Conservation (phyloP, 2,113 vertebrate species). For the Benitochromis conjunctus region DNA sequence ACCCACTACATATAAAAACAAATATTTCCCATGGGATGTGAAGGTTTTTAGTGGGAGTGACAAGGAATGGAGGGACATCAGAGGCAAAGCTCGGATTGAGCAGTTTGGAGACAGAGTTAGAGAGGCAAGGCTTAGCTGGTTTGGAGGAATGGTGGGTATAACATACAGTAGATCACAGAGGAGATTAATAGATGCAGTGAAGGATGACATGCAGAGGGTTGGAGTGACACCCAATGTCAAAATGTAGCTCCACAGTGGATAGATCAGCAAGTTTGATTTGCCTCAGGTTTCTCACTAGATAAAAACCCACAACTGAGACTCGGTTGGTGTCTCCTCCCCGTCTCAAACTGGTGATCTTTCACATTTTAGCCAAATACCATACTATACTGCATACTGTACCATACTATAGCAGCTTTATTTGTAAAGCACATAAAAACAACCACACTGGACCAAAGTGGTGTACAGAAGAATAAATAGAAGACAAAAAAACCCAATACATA, state of each 20-base stretch:
- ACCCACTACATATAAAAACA: background rate
- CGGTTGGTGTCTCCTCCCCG: background rate
- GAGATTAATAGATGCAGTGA: background rate
- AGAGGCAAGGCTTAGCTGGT: background rate
- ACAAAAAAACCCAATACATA: background rate
- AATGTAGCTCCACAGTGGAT: background rate
- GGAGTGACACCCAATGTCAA: background rate
- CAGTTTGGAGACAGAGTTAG: too few relatives aligned
- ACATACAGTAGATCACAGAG: background rate
- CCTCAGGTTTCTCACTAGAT: background rate
- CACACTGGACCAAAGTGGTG: background rate
- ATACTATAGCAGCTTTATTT: background rate
- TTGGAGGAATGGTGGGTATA: background rate
- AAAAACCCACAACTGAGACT: background rate
- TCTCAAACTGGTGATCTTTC: background rate
- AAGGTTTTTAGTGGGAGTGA: background rate
- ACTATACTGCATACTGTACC: background rate
- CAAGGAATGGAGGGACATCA: background rate
- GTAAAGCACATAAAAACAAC: background rate
- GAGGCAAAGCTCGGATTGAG: background rate
- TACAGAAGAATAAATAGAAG: background rate
- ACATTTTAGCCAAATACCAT: background rate
- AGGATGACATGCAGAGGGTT: background rate
- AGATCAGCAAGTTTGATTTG: background rate
- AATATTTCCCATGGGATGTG: background rate